phyloP scores from a whole-genome alignment of 2,797 vertebrate genomes.

The Microhierax caerulescens region DNA sequence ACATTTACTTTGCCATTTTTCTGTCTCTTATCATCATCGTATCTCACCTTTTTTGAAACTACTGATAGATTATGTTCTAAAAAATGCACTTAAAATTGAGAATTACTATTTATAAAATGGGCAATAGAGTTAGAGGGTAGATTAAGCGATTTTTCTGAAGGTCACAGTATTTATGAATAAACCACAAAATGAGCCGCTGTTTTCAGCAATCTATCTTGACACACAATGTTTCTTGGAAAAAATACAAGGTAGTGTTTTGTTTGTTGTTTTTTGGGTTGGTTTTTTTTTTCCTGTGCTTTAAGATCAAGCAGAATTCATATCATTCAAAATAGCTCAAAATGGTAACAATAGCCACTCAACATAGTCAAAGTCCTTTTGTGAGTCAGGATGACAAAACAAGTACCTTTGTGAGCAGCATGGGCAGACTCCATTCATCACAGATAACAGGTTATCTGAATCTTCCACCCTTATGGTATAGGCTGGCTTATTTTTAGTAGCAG shows the following conservation, averaged over 20 bases:
- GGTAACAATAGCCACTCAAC: background rate
- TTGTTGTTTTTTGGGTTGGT: no score
- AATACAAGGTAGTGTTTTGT: background rate
- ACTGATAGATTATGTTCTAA: background rate
- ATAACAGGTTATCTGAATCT: background rate
- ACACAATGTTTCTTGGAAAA: background rate
- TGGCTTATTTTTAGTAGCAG: background rate
- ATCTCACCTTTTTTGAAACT: background rate
- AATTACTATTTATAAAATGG: conserved; percentile 22
- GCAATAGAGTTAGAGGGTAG: background rate
- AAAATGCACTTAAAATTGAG: background rate
- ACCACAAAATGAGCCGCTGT: background rate
- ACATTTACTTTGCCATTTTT: background rate
- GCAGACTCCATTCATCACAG: background rate
- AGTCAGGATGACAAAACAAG: background rate
- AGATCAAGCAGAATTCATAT: background rate
- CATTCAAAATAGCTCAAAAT: background rate
- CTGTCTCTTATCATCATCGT: background rate
- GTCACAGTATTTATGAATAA: conserved; percentile 24
- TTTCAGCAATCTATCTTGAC: background rate
- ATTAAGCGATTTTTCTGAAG: conserved; percentile 41
- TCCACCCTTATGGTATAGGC: background rate
- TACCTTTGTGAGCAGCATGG: background rate
- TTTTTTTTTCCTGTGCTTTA: background rate
- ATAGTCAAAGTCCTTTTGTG: background rate